Conservation (phyloP, 92 coral and sea anemone genomes). For the Parazoanthus darwini region DNA sequence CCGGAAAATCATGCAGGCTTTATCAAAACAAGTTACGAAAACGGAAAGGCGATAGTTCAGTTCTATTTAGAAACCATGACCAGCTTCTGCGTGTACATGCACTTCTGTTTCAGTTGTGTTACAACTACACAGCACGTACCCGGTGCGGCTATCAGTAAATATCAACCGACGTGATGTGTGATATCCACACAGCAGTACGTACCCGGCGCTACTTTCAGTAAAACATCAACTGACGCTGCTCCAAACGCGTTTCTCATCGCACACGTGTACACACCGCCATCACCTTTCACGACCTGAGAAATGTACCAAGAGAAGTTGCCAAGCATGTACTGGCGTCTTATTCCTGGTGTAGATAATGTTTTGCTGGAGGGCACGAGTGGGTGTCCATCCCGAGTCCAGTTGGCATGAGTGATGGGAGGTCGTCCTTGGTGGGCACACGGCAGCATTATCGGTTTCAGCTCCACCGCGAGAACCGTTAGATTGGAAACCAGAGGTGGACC, state of each 20-base stretch:
- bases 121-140: conserved; percentile 4
- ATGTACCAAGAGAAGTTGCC: conserved; percentile 12
- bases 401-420: conserved; percentile 15
- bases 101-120: too few species aligned
- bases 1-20: too few species aligned
- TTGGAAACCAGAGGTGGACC: neutral
- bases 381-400: conserved; percentile 11
- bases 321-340: neutral
- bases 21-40: too few species aligned
- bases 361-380: neutral
- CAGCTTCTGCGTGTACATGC: too few species aligned
- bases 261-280: conserved; percentile 9
- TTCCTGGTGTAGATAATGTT: neutral
- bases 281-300: neutral
- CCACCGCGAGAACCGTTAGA: conserved; percentile 2
- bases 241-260: conserved; percentile 24
- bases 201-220: too few species aligned
- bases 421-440: conserved; percentile 20
- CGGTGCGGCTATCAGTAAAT: neutral
- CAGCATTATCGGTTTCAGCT: neutral
- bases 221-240: neutral
- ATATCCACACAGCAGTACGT: too few species aligned
- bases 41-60: too few species aligned
- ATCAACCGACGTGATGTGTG: neutral
- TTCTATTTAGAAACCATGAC: too few species aligned